Evolutionary conservation across 1,140 invertebrate genomes (phyloP), one percentile per base, ranked within the genome.

Genomic region (Trissolcus basalis): DNA sequence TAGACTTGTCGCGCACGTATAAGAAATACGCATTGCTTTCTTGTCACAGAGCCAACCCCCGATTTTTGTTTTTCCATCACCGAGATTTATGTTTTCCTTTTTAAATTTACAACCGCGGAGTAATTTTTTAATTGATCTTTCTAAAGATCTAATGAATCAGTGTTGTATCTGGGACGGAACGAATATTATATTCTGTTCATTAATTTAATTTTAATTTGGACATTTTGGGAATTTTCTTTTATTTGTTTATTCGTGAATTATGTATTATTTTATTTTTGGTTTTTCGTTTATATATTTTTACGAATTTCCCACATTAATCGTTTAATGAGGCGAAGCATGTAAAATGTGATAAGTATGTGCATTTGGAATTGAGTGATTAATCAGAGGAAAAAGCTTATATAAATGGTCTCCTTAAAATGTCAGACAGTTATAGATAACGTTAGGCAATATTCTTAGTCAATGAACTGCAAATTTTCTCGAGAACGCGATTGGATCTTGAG

Each of bases 1-100:
- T 78, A 78, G 75, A 77, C 69, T 73, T 70, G 75, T 73, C 75
- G 65, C 60, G 41, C 55, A 71, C 73, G 14, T 48, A 64, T 68
- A 70, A 76, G 58, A 76, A 68, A 63, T 68, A 55, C 41, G 73
- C 65, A 77, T 60, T 67, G 73, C 61, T 70, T 67, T 59, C 67
- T 77, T 77, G 74, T 77, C 74, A 77, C 61, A 14, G 56, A 59
- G 68, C 74, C 74, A 77, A 67, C 65, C 56, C 35, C 32, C 8
- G 15, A 15, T 43, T 68, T 61, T 67, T 74, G 49, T 55, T 67
- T 67, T 67, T 68, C 50, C 11, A 32, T 33, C 15, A 36, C 19
- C 19, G 58, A 13, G 64, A 68, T 74, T 74, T 74, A 74, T 68
- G 58, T 54, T 61, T 56, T 58, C 39, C 64, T 74, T 68, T 74